A percentile compares a stretch with the other conserved stretches of the same genome.
phyloP scores from a whole-genome alignment of 1,140 invertebrate species.

The Anadara kagoshimensis region DNA sequence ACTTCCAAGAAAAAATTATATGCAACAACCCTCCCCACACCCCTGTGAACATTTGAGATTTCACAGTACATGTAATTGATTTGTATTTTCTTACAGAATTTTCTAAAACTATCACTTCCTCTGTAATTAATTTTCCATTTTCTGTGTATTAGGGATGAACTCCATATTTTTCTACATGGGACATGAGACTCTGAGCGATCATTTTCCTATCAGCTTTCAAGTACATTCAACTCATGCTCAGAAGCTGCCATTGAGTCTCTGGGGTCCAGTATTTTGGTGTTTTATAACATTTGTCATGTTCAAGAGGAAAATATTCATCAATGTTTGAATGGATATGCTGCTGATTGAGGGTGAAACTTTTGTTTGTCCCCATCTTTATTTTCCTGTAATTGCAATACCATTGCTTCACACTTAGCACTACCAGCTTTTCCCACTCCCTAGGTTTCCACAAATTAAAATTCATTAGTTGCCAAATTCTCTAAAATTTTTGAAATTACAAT shows the following conservation, averaged over 20 bases:
- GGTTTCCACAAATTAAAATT: too few relatives aligned
- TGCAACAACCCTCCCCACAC: too few relatives aligned
- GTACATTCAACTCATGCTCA: slow-evolving; percentile 78
- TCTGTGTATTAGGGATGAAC: slow-evolving; percentile 83
- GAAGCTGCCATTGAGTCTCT: slow-evolving; percentile 83
- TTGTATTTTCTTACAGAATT: neutral
- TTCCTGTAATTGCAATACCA: neutral
- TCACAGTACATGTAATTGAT: too few relatives aligned
- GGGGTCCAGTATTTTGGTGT: slow-evolving; percentile 89
- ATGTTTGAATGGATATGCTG: slow-evolving; percentile 33
- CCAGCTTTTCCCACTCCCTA: neutral
- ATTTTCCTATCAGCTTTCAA: slow-evolving; percentile 84
- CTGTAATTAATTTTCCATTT: neutral
- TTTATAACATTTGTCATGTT: slow-evolving; percentile 83
- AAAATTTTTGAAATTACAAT: too few relatives aligned
- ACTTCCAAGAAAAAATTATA: too few relatives aligned
- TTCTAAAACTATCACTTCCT: neutral
- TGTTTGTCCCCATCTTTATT: neutral
- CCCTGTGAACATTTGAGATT: too few relatives aligned
- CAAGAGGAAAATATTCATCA: slow-evolving; percentile 81
- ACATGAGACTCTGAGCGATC: slow-evolving; percentile 83
- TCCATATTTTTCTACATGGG: slow-evolving; percentile 90
- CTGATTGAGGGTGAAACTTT: neutral
- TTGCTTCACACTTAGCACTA: neutral
- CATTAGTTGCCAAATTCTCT: too few relatives aligned